A percentile compares a stretch with the other conserved stretches of the same genome.
Evolutionary conservation across 2,888 invertebrate genomes (phyloP).

Genomic region (Sinhomidia bicolor): DNA sequence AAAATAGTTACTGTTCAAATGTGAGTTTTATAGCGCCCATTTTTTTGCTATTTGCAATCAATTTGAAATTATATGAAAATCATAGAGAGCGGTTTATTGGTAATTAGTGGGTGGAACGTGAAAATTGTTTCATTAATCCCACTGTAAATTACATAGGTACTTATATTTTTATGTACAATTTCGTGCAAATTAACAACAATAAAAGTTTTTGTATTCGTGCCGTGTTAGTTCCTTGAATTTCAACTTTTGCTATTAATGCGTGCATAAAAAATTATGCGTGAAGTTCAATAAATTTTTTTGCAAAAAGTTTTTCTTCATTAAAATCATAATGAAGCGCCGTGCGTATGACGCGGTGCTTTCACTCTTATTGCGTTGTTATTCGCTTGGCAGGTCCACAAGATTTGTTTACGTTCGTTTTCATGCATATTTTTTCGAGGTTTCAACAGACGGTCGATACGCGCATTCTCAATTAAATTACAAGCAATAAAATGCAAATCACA

Average conservation of each 20-base stretch:
- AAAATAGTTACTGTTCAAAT: neutral
- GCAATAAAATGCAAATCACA: neutral
- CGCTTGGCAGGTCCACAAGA: neutral
- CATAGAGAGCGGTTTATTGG: neutral
- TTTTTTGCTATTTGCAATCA: neutral
- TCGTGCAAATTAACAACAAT: no score
- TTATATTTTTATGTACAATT: neutral
- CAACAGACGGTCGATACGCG: neutral
- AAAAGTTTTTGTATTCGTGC: no score
- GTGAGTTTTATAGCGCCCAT: no score
- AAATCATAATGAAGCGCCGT: neutral
- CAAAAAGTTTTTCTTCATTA: neutral
- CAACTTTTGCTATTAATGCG: neutral
- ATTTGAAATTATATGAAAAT: neutral
- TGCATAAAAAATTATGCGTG: slow-evolving; percentile 4
- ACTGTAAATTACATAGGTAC: neutral
- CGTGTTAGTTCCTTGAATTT: neutral
- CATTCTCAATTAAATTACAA: neutral
- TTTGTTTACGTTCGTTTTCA: neutral
- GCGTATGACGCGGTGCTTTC: slow-evolving; percentile 6
- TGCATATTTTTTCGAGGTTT: neutral
- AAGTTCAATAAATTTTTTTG: neutral
- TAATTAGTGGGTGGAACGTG: neutral
- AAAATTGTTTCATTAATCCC: neutral
- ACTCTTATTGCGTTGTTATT: neutral